Conservation (phyloP, 2,113 vertebrate genomes). For the rat (Rattus norvegicus) region DNA sequence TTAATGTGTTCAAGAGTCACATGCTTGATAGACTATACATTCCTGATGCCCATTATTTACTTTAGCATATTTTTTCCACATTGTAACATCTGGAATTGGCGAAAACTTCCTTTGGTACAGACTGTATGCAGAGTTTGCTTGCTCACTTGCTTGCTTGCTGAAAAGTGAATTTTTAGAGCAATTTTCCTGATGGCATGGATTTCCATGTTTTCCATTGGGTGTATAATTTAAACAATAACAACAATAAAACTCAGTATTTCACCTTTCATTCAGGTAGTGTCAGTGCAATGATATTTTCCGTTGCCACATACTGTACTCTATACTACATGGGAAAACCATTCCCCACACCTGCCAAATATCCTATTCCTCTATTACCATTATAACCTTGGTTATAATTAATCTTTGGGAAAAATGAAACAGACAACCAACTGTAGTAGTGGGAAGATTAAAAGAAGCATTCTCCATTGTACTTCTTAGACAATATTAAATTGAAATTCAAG, state of each 20-base stretch:
- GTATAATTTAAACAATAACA: neutral
- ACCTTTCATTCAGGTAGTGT: neutral
- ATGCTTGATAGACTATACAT: neutral
- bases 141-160: neutral
- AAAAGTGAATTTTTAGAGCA: neutral
- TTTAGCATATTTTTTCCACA: neutral
- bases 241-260: neutral
- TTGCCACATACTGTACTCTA: constrained; percentile 41
- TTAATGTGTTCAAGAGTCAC: neutral
- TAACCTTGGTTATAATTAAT: constrained; percentile 56
- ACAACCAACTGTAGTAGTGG: constrained; percentile 57
- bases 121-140: neutral
- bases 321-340: constrained; percentile 55
- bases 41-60: neutral
- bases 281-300: constrained; percentile 44
- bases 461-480: constrained; percentile 75
- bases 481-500: constrained; percentile 78
- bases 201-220: neutral
- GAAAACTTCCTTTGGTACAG: neutral
- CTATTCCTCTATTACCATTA: neutral
- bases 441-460: constrained; percentile 70
- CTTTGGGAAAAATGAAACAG: constrained; percentile 59
- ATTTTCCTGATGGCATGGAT: neutral
- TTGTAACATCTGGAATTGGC: neutral
- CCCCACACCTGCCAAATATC: constrained; percentile 20